Evolutionary conservation across 37 sponge, comb jelly and placozoan species (phyloP).

Genomic region (Eunapius fragilis): DNA sequence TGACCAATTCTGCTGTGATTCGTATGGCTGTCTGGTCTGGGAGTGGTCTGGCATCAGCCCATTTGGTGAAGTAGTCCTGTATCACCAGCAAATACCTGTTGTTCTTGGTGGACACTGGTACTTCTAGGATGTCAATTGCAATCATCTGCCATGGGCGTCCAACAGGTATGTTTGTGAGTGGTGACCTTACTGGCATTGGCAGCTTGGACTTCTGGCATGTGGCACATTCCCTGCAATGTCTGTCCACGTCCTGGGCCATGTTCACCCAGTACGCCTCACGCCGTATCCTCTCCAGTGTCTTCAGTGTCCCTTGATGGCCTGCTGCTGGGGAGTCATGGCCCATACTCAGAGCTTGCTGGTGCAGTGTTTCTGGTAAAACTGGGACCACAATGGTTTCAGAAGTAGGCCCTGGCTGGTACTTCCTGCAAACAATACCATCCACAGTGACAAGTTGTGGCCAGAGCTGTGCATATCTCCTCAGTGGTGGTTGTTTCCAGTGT

Average conservation of each 20-base stretch:
- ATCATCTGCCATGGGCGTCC: no score
- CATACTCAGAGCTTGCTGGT: not conserved
- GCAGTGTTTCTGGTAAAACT: conserved; percentile 12
- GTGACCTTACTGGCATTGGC: conserved; percentile 8
- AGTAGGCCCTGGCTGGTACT: conserved; percentile 22
- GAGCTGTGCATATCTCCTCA: conserved; percentile 47
- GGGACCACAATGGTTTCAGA: conserved; percentile 15
- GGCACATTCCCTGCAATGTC: conserved; percentile 44
- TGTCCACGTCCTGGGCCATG: conserved; percentile 38
- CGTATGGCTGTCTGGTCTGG: no score
- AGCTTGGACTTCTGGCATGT: conserved; percentile 42
- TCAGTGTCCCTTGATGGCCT: conserved; percentile 62
- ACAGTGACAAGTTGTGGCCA: conserved; percentile 41
- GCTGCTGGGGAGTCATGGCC: conserved; percentile 29
- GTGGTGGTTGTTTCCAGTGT: conserved; percentile 28
- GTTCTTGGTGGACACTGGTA: conserved; percentile 11
- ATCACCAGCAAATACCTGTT: no score
- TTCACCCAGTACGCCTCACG: conserved; percentile 54
- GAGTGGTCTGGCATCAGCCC: no score
- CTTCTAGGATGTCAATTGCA: no score
- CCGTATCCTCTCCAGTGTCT: conserved; percentile 49
- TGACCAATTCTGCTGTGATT: no score
- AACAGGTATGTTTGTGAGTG: conserved; percentile 9
- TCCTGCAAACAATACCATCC: conserved; percentile 50
- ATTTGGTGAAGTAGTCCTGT: no score